Percentiles rank a stretch among this genome's conserved stretches.
Evolutionary conservation across 2,113 vertebrate genomes (phyloP).

Genomic region (Piaya cayana): DNA sequence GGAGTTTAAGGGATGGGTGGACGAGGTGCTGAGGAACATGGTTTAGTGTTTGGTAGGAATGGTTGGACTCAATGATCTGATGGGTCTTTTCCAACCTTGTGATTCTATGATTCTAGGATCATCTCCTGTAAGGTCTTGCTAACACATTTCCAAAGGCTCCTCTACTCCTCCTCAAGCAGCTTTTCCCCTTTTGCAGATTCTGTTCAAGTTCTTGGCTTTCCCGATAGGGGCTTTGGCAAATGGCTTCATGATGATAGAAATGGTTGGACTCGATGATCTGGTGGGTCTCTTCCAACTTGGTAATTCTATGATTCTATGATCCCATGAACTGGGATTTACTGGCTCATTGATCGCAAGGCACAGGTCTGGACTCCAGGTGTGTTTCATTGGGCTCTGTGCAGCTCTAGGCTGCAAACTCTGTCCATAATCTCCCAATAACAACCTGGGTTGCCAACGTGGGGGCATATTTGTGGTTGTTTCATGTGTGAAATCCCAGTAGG

Average conservation of each 20-base stretch:
- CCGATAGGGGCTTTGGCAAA: conserved; percentile 40
- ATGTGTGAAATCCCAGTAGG: not conserved
- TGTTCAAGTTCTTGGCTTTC: conserved; percentile 30
- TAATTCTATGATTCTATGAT: no score
- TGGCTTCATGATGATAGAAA: conserved; percentile 15
- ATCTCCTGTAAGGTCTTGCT: not conserved
- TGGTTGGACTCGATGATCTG: no score
- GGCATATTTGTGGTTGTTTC: not conserved
- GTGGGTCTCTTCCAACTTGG: no score
- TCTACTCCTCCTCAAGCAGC: not conserved
- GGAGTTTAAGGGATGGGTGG: no score
- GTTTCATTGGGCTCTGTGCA: not conserved
- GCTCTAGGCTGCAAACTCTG: not conserved
- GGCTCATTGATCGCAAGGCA: conserved; percentile 39
- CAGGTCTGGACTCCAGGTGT: not conserved
- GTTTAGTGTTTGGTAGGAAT: no score
- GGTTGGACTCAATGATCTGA: no score
- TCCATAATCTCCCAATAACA: rapidly evolving
- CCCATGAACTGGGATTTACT: conserved; percentile 28
- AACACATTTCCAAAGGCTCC: not conserved
- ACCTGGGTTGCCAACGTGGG: not conserved
- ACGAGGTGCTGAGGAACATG: no score
- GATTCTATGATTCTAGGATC: no score
- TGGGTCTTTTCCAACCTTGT: no score
- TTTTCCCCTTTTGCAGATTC: not conserved